Percentiles rank a stretch among this genome's conserved stretches.
phyloP scores from a whole-genome alignment of 2,888 invertebrate genomes.

The Lamproptera curius region DNA sequence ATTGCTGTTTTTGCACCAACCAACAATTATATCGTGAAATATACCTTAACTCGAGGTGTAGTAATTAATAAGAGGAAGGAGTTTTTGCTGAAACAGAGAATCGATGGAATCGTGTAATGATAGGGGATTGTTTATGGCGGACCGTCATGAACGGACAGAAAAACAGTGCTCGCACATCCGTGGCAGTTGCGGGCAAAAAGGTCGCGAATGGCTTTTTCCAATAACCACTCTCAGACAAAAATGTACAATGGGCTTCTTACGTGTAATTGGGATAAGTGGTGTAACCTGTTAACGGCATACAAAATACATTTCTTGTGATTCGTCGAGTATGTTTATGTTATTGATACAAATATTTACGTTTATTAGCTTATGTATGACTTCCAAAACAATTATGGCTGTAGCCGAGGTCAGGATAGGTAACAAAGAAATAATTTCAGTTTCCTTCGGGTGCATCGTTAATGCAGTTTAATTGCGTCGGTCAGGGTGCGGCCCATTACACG shows the following conservation, averaged over 20 bases:
- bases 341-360: too few species aligned
- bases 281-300: not conserved
- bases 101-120: conserved; percentile 3
- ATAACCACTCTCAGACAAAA: not conserved
- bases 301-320: too few species aligned
- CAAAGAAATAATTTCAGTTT: too few species aligned
- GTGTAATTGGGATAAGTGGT: not conserved
- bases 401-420: too few species aligned
- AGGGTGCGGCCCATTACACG: conserved; percentile 13
- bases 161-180: not conserved
- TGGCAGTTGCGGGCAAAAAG: not conserved
- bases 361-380: too few species aligned
- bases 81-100: not conserved
- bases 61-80: not conserved
- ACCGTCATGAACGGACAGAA: not conserved
- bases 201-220: not conserved
- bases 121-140: not conserved
- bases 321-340: too few species aligned
- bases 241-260: not conserved
- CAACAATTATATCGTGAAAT: conserved; percentile 1
- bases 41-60: conserved; percentile 1
- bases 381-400: too few species aligned
- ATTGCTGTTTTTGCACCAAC: not conserved
- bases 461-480: conserved; percentile 10
- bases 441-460: conserved; percentile 5